phyloP scores from a whole-genome alignment of 2,797 vertebrate genomes.

The Apogon talboti region DNA sequence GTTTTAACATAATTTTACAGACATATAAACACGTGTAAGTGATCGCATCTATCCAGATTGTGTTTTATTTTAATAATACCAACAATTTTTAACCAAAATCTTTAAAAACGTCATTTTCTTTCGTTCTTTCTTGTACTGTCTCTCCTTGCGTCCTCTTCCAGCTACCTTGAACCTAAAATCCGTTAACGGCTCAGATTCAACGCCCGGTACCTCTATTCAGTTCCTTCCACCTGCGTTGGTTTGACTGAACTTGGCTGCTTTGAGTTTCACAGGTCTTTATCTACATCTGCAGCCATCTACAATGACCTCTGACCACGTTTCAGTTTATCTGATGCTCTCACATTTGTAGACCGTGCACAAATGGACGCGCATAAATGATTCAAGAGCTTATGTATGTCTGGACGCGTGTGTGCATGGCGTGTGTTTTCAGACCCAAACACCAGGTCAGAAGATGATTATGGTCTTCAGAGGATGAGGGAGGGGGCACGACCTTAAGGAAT shows the following conservation, averaged over 20 bases:
- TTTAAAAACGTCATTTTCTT: too few relatives aligned
- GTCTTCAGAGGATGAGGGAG: slow-evolving; percentile 9
- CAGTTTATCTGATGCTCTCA: slow-evolving; percentile 5
- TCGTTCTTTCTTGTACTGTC: too few relatives aligned
- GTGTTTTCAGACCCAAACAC: slow-evolving; percentile 17
- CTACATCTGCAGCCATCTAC: not conserved
- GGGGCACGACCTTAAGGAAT: slow-evolving; percentile 26
- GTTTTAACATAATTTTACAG: too few relatives aligned
- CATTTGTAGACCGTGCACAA: not conserved
- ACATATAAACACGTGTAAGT: too few relatives aligned
- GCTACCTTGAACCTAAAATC: too few relatives aligned
- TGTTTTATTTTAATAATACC: too few relatives aligned
- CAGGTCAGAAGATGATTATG: slow-evolving; percentile 34
- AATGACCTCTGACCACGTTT: slow-evolving; percentile 8
- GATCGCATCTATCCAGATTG: too few relatives aligned
- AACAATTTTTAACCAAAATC: too few relatives aligned
- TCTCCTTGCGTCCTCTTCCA: too few relatives aligned
- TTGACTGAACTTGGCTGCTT: slow-evolving; percentile 2
- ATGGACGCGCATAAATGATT: slow-evolving; percentile 6
- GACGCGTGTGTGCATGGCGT: slow-evolving; percentile 6
- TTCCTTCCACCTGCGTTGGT: not conserved
- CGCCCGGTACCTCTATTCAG: not conserved
- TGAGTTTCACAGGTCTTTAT: slow-evolving; percentile 23
- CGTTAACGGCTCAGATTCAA: too few relatives aligned
- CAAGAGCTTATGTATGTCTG: not conserved